Conservation (phyloP, 1,140 invertebrate genomes). For the Camponotus vicinus region DNA sequence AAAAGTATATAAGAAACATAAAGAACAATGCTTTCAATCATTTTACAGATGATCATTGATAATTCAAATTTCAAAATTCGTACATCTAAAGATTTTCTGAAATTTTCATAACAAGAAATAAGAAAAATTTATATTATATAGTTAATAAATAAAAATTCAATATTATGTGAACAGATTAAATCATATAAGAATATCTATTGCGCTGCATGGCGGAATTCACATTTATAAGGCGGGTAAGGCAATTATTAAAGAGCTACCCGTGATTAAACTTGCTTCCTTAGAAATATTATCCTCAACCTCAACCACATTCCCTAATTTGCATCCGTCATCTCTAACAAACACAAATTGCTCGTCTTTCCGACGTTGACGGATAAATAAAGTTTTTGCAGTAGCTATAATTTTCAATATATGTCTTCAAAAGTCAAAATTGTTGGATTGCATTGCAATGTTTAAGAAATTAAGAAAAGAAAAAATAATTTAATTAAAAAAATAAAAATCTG, state of each 20-base stretch:
- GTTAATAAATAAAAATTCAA: background rate
- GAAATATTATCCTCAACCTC: slow-evolving; percentile 48
- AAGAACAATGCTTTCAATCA: background rate
- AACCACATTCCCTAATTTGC: slow-evolving; percentile 46
- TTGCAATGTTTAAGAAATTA: background rate
- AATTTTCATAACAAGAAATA: background rate
- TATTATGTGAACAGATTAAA: background rate
- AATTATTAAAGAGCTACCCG: slow-evolving; percentile 51
- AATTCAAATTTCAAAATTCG: background rate
- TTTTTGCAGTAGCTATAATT: slow-evolving; percentile 1
- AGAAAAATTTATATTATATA: slow-evolving; percentile 3
- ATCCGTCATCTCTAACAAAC: slow-evolving; percentile 56
- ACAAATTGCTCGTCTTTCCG: slow-evolving; percentile 39
- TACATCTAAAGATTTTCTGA: background rate
- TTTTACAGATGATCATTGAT: slow-evolving; percentile 9
- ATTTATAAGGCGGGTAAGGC: slow-evolving; percentile 32
- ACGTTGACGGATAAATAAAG: slow-evolving; percentile 51
- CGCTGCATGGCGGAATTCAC: slow-evolving; percentile 3
- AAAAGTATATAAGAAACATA: background rate
- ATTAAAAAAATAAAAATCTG: background rate
- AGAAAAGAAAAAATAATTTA: slow-evolving; percentile 9
- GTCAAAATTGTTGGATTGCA: background rate
- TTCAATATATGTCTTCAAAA: slow-evolving; percentile 21
- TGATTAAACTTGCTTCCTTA: slow-evolving; percentile 47
- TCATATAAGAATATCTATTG: slow-evolving; percentile 11